These are phyloP conservation scores for Papilio machaon DNA, from an alignment of 1,140 invertebrate genomes.

Conservation along the genomic window DNA sequence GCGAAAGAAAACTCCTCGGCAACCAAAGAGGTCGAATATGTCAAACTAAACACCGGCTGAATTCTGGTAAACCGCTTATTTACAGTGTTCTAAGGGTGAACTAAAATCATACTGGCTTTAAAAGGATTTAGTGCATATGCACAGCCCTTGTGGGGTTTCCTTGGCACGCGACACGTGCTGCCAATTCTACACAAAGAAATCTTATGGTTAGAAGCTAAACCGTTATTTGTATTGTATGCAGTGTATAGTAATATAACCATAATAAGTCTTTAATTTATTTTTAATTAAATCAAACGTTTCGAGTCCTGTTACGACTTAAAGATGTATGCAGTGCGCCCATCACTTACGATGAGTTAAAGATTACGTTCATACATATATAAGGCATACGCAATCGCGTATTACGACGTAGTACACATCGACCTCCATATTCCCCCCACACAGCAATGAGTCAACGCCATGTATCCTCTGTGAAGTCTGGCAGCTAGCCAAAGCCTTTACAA, in stretches of 20 bases:
- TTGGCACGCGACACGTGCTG: constrained; percentile 11
- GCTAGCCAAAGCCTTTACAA: background rate
- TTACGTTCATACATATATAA: background rate
- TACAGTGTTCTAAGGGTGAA: background rate
- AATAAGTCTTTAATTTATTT: no score
- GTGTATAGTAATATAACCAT: background rate
- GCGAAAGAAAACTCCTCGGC: background rate
- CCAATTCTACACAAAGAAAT: background rate
- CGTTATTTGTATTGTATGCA: background rate
- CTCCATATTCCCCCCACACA: background rate
- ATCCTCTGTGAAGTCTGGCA: background rate
- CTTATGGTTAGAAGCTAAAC: background rate
- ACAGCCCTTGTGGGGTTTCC: background rate
- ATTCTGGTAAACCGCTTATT: background rate
- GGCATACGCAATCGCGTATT: background rate
- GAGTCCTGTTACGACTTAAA: no score
- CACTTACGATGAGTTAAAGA: background rate
- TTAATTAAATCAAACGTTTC: no score
- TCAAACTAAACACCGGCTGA: background rate
- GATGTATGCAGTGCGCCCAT: no score
- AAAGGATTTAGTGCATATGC: constrained; percentile 21
- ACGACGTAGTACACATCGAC: constrained; percentile 9
- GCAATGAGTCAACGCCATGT: background rate
- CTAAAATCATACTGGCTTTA: constrained; percentile 19
- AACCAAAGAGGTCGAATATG: background rate